A percentile compares a stretch with the other conserved stretches of the same genome.
These are phyloP conservation scores for Contarinia nasturtii DNA, from an alignment of 1,140 invertebrate genomes.

Conservation along the genomic window DNA sequence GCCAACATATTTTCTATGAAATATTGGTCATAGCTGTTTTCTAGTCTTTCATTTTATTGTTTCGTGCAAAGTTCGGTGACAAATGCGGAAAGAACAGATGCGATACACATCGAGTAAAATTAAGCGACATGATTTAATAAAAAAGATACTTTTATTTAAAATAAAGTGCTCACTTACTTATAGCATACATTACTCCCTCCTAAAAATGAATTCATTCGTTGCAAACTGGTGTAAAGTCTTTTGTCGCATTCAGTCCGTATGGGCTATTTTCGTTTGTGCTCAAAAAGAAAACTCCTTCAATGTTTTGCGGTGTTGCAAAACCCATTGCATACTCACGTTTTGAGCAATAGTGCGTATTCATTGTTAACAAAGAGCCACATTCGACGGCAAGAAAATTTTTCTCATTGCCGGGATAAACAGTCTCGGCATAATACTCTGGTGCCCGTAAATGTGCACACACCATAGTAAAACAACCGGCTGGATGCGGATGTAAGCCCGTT, in stretches of 20 bases:
- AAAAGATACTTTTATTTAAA: too few relatives aligned
- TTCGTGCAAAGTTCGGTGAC: too few relatives aligned
- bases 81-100: too few relatives aligned
- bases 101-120: too few relatives aligned
- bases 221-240: slow-evolving; percentile 18
- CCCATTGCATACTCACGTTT: slow-evolving; percentile 10
- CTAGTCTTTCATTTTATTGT: too few relatives aligned
- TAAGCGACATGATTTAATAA: too few relatives aligned
- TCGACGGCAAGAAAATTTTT: not conserved
- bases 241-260: slow-evolving; percentile 23
- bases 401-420: slow-evolving; percentile 1
- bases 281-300: slow-evolving; percentile 19
- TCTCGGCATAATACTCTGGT: not conserved
- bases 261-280: slow-evolving; percentile 11
- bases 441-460: not conserved
- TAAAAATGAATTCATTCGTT: too few relatives aligned
- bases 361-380: not conserved
- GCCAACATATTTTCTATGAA: too few relatives aligned
- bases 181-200: too few relatives aligned
- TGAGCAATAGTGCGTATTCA: not conserved
- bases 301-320: slow-evolving; percentile 7
- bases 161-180: too few relatives aligned
- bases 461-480: not conserved
- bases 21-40: too few relatives aligned
- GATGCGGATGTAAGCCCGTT: slow-evolving; percentile 27